Conservation (phyloP, 2,888 invertebrate species). For the Agrenia bidenticulata region DNA sequence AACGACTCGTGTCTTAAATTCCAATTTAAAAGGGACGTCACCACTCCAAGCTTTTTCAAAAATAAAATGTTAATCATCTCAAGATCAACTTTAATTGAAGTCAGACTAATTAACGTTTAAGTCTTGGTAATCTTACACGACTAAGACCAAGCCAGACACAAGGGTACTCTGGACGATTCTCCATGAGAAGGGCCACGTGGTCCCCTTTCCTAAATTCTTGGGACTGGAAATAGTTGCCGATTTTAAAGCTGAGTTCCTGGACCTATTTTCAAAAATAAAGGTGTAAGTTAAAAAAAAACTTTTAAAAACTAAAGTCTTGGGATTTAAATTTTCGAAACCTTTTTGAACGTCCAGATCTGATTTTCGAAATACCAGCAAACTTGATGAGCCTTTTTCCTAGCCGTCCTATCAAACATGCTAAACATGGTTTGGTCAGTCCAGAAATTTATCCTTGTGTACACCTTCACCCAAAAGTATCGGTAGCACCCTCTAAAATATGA, state of each 20-base stretch:
- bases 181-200: conserved; percentile 83
- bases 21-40: conserved; percentile 88
- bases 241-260: conserved; percentile 80
- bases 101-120: no score
- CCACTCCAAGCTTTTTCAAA: conserved; percentile 76
- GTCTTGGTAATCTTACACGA: conserved; percentile 39
- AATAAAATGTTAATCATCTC: background rate
- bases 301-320: no score
- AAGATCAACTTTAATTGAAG: background rate
- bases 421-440: conserved; percentile 41
- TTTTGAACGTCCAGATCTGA: conserved; percentile 79
- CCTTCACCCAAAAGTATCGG: conserved; percentile 29
- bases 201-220: conserved; percentile 84
- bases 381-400: conserved; percentile 77
- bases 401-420: conserved; percentile 57
- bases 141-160: conserved; percentile 85
- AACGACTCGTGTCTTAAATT: conserved; percentile 82
- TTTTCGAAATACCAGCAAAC: conserved; percentile 78
- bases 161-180: conserved; percentile 88
- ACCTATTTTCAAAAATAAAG: conserved; percentile 61
- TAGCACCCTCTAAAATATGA: conserved; percentile 30
- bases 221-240: conserved; percentile 74
- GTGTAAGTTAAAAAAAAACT: no score
- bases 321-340: conserved; percentile 61
- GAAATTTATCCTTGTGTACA: conserved; percentile 28